A percentile compares a stretch with the other conserved stretches of the same genome.
Evolutionary conservation across 2,113 vertebrate species (phyloP).

Genomic region (Pomatorhinus ruficollis): DNA sequence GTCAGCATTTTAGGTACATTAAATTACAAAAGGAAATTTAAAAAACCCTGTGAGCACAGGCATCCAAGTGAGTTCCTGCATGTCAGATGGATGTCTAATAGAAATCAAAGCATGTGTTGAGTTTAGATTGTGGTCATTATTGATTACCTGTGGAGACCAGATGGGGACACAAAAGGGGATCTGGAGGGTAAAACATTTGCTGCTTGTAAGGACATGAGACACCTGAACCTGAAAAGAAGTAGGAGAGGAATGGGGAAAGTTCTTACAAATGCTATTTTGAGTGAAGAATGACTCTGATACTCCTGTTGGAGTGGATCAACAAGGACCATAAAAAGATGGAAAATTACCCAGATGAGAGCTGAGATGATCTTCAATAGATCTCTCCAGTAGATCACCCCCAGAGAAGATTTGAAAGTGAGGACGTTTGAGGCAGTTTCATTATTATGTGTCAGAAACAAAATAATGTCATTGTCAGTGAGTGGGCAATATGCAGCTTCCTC

Average conservation of each 20-base stretch:
- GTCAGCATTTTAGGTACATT: background rate
- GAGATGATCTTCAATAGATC: background rate
- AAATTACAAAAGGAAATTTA: background rate
- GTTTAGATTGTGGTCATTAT: background rate
- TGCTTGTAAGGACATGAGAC: background rate
- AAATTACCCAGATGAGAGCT: background rate
- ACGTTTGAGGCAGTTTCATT: background rate
- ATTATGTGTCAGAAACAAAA: background rate
- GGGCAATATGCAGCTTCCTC: background rate
- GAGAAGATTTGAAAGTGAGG: background rate
- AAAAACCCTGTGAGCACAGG: background rate
- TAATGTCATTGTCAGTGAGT: background rate
- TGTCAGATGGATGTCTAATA: background rate
- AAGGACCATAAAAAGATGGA: background rate
- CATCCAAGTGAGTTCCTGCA: background rate
- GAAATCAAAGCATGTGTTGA: background rate
- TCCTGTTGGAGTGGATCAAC: background rate
- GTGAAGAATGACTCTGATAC: background rate
- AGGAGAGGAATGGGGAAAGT: background rate
- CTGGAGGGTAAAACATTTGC: background rate
- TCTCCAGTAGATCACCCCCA: background rate
- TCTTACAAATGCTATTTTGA: background rate
- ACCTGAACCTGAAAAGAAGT: background rate
- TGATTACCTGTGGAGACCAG: background rate
- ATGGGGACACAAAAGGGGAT: background rate